These are phyloP conservation scores for Hippolais icterina DNA, from an alignment of 2,113 vertebrate genomes.

Conservation along the genomic window DNA sequence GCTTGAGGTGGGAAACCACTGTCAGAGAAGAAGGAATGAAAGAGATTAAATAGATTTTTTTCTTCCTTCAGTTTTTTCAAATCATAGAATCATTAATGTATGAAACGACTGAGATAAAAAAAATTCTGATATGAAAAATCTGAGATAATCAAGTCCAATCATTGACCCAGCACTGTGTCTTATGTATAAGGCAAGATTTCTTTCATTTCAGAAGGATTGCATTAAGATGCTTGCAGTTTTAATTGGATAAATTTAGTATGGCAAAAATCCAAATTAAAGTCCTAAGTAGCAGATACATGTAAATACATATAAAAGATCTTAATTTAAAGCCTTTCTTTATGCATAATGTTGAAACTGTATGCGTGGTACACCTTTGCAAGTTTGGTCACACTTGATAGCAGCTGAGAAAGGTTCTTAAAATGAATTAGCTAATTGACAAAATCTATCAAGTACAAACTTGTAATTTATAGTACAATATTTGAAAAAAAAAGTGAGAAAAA, in stretches of 20 bases:
- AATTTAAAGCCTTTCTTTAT: not conserved
- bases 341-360: not conserved
- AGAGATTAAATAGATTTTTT: not conserved
- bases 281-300: not conserved
- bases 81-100: not conserved
- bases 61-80: not conserved
- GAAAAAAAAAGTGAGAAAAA: not conserved
- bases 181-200: not conserved
- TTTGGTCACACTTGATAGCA: not conserved
- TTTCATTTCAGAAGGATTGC: not conserved
- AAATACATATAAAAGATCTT: not conserved
- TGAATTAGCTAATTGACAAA: not conserved
- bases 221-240: not conserved
- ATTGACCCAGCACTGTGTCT: not conserved
- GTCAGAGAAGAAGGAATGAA: not conserved
- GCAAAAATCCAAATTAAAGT: not conserved
- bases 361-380: not conserved
- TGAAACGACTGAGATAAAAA: not conserved
- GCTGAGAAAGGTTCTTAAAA: not conserved
- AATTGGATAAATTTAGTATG: not conserved
- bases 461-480: not conserved
- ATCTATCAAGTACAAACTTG: not conserved
- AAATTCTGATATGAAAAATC: no score
- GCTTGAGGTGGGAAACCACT: not conserved
- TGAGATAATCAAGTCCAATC: not conserved